Percentiles rank a stretch among this genome's conserved stretches.
These are phyloP conservation scores for Sardinella longiceps DNA, from an alignment of 2,797 vertebrate species.

Conservation along the genomic window DNA sequence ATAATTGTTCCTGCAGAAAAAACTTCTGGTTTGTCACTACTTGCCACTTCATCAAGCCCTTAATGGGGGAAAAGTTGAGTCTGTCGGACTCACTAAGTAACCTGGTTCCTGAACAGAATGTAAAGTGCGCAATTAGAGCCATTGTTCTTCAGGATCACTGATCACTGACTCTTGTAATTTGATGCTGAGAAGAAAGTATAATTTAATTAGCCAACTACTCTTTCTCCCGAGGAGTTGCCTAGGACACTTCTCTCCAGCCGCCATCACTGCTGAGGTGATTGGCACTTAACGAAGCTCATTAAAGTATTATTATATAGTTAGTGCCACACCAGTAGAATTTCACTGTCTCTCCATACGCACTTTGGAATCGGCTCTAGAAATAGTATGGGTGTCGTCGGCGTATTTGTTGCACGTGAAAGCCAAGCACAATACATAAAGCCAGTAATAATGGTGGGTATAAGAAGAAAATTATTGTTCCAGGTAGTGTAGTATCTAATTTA, in stretches of 20 bases:
- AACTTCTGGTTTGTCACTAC: background rate
- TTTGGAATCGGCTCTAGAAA: background rate
- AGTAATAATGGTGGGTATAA: background rate
- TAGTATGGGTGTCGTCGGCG: background rate
- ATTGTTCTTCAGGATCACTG: background rate
- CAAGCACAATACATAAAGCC: background rate
- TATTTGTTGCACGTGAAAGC: background rate
- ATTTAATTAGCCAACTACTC: background rate
- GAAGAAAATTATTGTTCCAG: background rate
- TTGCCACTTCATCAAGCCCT: background rate
- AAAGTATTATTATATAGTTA: background rate
- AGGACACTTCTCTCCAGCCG: background rate
- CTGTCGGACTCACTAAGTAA: background rate
- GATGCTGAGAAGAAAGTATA: background rate
- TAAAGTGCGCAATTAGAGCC: constrained; percentile 4
- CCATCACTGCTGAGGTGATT: background rate
- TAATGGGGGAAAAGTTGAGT: background rate
- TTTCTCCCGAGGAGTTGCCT: background rate
- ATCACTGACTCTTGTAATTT: background rate
- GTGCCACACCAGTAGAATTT: background rate
- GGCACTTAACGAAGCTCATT: constrained; percentile 15
- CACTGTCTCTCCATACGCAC: background rate
- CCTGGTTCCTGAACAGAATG: background rate
- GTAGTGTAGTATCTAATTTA: constrained; percentile 8
- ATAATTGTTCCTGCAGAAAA: background rate